phyloP scores from a whole-genome alignment of 2,888 invertebrate species.

The Mythimna pallens region DNA sequence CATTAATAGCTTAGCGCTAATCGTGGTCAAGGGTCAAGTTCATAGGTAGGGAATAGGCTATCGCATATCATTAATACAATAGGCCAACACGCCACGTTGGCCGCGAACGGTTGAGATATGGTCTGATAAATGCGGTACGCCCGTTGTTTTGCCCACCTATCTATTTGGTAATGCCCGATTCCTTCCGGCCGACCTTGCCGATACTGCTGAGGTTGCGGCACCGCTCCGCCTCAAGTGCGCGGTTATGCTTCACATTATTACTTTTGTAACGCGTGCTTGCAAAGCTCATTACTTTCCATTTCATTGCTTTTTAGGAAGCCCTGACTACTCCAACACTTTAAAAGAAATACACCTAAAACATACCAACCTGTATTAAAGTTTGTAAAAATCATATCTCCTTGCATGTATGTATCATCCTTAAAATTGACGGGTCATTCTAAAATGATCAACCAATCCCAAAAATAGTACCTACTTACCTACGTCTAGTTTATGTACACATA shows the following conservation, averaged over 20 bases:
- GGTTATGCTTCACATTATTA: constrained; percentile 35
- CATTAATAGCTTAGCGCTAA: constrained; percentile 26
- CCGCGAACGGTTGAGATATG: constrained; percentile 74
- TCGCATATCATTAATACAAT: constrained; percentile 71
- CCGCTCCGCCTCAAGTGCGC: constrained; percentile 42
- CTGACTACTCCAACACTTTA: neutral
- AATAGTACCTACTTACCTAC: neutral
- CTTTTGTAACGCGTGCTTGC: constrained; percentile 26
- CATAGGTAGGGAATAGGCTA: constrained; percentile 68
- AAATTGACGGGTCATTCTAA: neutral
- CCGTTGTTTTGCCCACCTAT: constrained; percentile 78
- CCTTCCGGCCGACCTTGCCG: constrained; percentile 86
- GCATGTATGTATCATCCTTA: neutral
- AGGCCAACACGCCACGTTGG: constrained; percentile 61
- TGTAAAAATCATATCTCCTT: neutral
- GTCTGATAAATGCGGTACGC: constrained; percentile 80
- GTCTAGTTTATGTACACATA: constrained; percentile 5
- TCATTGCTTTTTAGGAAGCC: neutral
- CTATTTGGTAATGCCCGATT: constrained; percentile 84
- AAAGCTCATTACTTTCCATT: neutral
- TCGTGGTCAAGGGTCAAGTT: constrained; percentile 74
- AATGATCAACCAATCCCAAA: neutral
- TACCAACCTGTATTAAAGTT: neutral
- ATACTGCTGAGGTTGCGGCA: constrained; percentile 72
- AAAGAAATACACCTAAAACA: neutral